Percentiles rank a stretch among this genome's conserved stretches.
Conservation (phyloP, 2,797 vertebrate species). For the Argya squamiceps region DNA sequence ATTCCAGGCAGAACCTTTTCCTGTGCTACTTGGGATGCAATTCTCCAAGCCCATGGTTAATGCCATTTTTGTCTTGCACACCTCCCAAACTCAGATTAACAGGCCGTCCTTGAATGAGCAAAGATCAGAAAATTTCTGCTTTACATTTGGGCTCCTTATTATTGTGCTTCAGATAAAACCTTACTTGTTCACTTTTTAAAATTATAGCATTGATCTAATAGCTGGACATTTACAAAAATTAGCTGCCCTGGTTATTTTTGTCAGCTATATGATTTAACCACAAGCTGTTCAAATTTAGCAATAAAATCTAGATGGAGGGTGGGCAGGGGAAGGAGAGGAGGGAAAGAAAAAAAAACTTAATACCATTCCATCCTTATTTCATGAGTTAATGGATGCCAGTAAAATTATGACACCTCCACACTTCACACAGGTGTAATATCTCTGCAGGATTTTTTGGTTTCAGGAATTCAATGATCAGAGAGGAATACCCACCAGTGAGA, state of each 20-base stretch:
- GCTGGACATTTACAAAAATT: not conserved
- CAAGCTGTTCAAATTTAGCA: not conserved
- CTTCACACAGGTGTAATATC: not conserved
- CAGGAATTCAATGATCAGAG: not conserved
- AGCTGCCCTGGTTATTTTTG: not conserved
- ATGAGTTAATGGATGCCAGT: not conserved
- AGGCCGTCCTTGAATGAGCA: not conserved
- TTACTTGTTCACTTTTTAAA: not conserved
- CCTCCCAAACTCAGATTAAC: not conserved
- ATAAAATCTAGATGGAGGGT: not conserved
- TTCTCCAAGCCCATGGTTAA: not conserved
- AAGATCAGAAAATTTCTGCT: not conserved
- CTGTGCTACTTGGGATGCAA: not conserved
- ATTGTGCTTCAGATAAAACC: not conserved
- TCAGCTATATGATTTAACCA: not conserved
- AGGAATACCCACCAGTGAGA: not conserved
- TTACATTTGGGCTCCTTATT: not conserved
- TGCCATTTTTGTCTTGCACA: not conserved
- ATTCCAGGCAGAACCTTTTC: not conserved
- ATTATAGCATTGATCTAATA: not conserved
- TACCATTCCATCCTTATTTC: not conserved
- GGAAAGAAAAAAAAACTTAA: not conserved
- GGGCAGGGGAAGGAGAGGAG: accelerated
- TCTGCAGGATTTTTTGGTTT: not conserved
- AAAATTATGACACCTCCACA: not conserved